Evolutionary conservation across 2,797 vertebrate species (phyloP).

Genomic region (Calcarius lapponicus): DNA sequence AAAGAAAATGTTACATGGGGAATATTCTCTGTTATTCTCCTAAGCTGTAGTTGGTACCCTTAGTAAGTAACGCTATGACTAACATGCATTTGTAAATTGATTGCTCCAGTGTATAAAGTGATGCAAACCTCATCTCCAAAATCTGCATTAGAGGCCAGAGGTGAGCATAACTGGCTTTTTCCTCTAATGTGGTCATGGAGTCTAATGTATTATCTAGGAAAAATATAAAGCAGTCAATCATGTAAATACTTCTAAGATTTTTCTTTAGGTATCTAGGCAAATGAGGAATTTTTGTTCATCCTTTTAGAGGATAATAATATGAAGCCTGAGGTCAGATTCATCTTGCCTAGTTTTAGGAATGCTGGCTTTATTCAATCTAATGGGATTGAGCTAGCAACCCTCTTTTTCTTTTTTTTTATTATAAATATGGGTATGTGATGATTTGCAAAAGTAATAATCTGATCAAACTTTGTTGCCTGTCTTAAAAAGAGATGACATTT

Average conservation of each 20-base stretch:
- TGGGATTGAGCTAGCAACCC: background rate
- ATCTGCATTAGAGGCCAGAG: background rate
- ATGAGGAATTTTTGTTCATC: background rate
- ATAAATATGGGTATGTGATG: background rate
- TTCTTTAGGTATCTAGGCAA: background rate
- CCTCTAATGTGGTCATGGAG: background rate
- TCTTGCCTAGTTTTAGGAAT: background rate
- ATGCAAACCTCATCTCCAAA: background rate
- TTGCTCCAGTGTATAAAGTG: background rate
- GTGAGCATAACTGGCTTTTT: background rate
- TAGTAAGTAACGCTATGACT: background rate
- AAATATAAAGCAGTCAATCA: background rate
- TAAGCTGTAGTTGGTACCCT: background rate
- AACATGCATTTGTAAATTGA: background rate
- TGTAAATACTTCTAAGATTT: background rate
- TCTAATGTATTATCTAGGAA: background rate
- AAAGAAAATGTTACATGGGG: background rate
- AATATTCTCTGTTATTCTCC: background rate
- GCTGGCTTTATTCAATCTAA: background rate
- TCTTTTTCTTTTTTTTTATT: background rate
- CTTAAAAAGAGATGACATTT: background rate
- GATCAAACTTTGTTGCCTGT: background rate
- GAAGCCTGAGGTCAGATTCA: background rate
- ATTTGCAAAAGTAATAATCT: background rate
- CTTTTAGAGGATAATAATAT: background rate